Evolutionary conservation across 2,888 invertebrate genomes (phyloP).

Genomic region (Chesias legatella): DNA sequence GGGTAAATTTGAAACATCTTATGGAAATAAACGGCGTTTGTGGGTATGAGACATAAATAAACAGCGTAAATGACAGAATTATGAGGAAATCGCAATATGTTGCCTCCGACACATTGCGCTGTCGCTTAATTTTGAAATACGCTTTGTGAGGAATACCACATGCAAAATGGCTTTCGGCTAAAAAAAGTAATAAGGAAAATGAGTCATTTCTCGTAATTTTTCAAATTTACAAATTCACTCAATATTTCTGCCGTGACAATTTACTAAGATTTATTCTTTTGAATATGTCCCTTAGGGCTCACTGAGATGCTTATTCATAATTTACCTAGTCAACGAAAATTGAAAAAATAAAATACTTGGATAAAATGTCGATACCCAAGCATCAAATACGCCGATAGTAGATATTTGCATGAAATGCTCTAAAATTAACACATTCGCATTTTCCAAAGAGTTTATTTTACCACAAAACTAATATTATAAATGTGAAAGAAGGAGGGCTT

Average conservation of each 20-base stretch:
- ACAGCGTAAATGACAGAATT: slow-evolving; percentile 40
- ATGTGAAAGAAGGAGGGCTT: too few relatives aligned
- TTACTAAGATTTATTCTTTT: slow-evolving; percentile 30
- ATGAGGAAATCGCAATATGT: slow-evolving; percentile 40
- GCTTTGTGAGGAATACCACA: slow-evolving; percentile 41
- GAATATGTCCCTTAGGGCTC: slow-evolving; percentile 35
- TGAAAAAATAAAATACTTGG: slow-evolving; percentile 51
- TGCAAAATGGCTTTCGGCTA: slow-evolving; percentile 35
- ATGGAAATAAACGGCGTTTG: slow-evolving; percentile 38
- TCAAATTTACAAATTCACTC: slow-evolving; percentile 15
- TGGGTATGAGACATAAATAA: slow-evolving; percentile 39
- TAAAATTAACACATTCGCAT: too few relatives aligned
- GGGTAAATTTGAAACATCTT: slow-evolving; percentile 42
- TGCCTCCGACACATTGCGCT: slow-evolving; percentile 33
- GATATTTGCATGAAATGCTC: slow-evolving; percentile 33
- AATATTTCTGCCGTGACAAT: slow-evolving; percentile 22
- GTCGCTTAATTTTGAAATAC: slow-evolving; percentile 13
- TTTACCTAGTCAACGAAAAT: slow-evolving; percentile 48
- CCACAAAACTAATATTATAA: too few relatives aligned
- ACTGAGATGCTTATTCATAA: slow-evolving; percentile 55
- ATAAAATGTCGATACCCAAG: slow-evolving; percentile 47
- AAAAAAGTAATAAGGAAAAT: slow-evolving; percentile 36
- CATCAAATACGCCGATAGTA: slow-evolving; percentile 41
- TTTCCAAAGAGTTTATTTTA: too few relatives aligned
- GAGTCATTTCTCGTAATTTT: slow-evolving; percentile 23